These are phyloP conservation scores for Phrynocephalus vlangalii DNA, from an alignment of 2,797 vertebrate species.

Conservation along the genomic window DNA sequence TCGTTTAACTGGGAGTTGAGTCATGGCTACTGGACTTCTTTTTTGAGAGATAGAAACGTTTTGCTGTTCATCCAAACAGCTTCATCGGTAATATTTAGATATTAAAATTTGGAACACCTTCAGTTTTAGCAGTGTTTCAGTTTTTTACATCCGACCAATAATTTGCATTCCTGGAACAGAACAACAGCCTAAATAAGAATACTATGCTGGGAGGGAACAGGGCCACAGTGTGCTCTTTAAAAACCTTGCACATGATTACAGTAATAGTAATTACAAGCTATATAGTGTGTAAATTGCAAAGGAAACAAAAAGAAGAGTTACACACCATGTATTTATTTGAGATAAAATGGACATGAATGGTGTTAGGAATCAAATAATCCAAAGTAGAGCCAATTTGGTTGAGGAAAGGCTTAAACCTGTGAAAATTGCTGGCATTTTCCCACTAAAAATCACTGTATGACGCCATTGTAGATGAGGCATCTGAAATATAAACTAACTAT, in stretches of 20 bases:
- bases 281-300: neutral
- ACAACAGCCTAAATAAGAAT: neutral
- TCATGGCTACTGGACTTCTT: too few relatives aligned
- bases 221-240: neutral
- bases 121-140: too few relatives aligned
- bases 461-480: neutral
- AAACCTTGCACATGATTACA: neutral
- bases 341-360: neutral
- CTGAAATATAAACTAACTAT: neutral
- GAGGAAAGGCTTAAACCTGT: neutral
- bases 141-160: neutral
- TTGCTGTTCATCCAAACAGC: too few relatives aligned
- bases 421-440: neutral
- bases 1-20: too few relatives aligned
- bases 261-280: neutral
- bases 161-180: neutral
- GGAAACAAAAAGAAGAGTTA: neutral
- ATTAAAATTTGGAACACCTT: too few relatives aligned
- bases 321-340: neutral
- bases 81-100: too few relatives aligned
- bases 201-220: neutral
- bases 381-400: neutral
- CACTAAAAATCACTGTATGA: neutral
- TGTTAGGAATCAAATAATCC: neutral
- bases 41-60: too few relatives aligned